Conservation (phyloP, 92 coral and sea anemone species). For the Chrysogorgia sp. region DNA sequence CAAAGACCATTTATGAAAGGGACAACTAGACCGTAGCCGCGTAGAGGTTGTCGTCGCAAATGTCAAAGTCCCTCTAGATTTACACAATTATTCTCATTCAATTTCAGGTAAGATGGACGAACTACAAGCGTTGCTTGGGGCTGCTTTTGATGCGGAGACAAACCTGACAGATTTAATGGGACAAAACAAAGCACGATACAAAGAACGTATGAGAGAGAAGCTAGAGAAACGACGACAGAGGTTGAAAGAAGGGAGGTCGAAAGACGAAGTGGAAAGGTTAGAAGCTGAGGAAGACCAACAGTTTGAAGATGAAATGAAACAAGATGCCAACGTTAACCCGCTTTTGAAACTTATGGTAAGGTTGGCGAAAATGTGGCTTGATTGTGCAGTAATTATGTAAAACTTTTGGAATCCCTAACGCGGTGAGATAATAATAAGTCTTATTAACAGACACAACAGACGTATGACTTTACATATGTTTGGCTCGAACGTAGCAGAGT, state of each 20-base stretch:
- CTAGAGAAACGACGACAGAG: constrained; percentile 78
- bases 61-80: neutral
- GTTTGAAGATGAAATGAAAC: constrained; percentile 70
- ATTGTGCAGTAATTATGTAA: no score
- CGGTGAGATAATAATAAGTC: no score
- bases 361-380: no score
- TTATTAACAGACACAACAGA: no score
- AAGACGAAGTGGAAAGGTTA: constrained; percentile 75
- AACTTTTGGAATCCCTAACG: no score
- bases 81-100: neutral
- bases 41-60: neutral
- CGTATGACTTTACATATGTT: no score
- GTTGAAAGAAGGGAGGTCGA: constrained; percentile 72
- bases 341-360: constrained; percentile 79
- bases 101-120: constrained; percentile 82
- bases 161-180: constrained; percentile 81
- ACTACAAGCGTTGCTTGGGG: constrained; percentile 81
- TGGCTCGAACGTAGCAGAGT: no score
- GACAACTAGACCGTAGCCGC: no score
- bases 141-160: constrained; percentile 68
- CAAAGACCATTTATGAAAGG: no score
- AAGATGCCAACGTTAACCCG: constrained; percentile 78
- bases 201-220: constrained; percentile 72
- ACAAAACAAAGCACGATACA: constrained; percentile 75
- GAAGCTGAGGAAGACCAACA: constrained; percentile 85